phyloP scores from a whole-genome alignment of 2,113 vertebrate species.

The Corvus hawaiiensis region DNA sequence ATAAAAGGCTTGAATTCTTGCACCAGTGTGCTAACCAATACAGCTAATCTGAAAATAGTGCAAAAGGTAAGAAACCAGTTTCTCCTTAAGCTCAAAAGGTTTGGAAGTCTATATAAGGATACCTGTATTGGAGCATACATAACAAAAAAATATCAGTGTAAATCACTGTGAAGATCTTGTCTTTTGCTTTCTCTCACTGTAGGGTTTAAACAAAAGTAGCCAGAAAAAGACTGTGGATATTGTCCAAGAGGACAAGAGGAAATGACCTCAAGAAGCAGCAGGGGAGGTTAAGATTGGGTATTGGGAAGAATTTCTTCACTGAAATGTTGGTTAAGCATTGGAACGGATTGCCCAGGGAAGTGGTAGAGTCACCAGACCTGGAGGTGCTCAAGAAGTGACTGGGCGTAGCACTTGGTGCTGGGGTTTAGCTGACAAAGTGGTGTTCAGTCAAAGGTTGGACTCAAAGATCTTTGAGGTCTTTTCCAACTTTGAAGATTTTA shows the following conservation, averaged over 20 bases:
- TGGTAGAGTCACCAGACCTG: background rate
- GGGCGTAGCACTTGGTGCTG: background rate
- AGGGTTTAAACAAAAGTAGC: background rate
- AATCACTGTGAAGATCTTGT: background rate
- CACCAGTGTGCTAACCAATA: rapidly evolving
- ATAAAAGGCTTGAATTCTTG: background rate
- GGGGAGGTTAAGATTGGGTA: background rate
- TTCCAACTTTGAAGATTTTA: background rate
- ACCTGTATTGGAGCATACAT: background rate
- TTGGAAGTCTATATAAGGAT: background rate
- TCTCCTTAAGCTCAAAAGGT: background rate
- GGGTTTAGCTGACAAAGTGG: background rate
- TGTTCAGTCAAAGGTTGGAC: background rate
- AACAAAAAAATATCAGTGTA: background rate
- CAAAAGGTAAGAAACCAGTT: background rate
- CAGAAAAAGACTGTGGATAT: background rate
- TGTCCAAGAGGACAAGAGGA: background rate
- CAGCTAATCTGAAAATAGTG: background rate
- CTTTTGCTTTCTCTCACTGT: background rate
- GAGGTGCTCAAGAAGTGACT: background rate
- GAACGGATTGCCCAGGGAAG: background rate
- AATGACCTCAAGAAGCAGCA: background rate
- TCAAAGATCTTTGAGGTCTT: background rate
- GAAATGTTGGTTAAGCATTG: background rate
- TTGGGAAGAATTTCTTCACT: rapidly evolving